These are phyloP conservation scores for Cydia pomonella DNA, from an alignment of 1,140 invertebrate genomes.

Conservation along the genomic window DNA sequence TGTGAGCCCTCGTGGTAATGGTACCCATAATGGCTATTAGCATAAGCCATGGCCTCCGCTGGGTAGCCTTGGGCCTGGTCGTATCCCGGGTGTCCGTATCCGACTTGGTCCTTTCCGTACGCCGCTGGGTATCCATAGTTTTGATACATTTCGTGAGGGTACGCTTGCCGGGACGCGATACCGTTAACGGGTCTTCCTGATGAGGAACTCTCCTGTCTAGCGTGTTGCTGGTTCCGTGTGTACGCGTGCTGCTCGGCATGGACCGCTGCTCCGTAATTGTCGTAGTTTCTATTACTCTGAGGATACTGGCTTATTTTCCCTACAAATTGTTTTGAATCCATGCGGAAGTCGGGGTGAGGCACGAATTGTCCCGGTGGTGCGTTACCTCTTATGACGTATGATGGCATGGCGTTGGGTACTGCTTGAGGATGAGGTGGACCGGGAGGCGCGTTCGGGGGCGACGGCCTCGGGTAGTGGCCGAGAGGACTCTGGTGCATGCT, in stretches of 20 bases:
- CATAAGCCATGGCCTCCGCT: conserved; percentile 72
- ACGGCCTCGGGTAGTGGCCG: conserved; percentile 83
- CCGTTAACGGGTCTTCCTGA: conserved; percentile 61
- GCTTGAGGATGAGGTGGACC: conserved; percentile 81
- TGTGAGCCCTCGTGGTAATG: conserved; percentile 75
- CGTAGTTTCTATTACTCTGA: conserved; percentile 67
- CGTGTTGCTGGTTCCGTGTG: conserved; percentile 59
- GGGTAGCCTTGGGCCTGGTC: conserved; percentile 73
- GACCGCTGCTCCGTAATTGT: conserved; percentile 56
- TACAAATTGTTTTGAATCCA: conserved; percentile 76
- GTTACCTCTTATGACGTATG: conserved; percentile 80
- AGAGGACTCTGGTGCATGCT: conserved; percentile 81
- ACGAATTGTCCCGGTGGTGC: conserved; percentile 73
- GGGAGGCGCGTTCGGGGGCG: conserved; percentile 82
- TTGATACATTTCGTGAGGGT: conserved; percentile 81
- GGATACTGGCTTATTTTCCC: conserved; percentile 76
- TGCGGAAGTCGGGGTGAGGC: conserved; percentile 73
- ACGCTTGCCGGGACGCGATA: conserved; percentile 60
- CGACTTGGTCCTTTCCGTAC: conserved; percentile 73
- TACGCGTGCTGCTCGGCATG: conserved; percentile 67
- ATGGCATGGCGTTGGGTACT: conserved; percentile 80
- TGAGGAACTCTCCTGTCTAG: conserved; percentile 62
- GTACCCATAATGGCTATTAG: conserved; percentile 77
- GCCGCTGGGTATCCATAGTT: conserved; percentile 73
- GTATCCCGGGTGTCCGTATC: conserved; percentile 73